A percentile compares a stretch with the other conserved stretches of the same genome.
phyloP scores from a whole-genome alignment of 2,113 vertebrate species.

The Pluvianellus socialis region DNA sequence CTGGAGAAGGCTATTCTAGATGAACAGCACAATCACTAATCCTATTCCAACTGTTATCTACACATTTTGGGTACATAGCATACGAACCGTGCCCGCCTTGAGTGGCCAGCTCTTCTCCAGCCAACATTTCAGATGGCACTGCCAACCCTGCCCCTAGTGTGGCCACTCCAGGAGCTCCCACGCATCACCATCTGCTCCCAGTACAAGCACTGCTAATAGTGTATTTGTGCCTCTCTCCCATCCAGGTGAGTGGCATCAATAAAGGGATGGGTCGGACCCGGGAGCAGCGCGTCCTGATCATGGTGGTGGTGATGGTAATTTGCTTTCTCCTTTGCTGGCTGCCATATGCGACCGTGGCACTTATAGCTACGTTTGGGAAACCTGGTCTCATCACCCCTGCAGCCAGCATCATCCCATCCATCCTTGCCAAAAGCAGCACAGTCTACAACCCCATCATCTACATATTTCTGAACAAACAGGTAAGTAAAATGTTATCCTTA shows the following conservation, averaged over 20 bases:
- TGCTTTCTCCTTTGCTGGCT: slow-evolving; percentile 84
- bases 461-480: slow-evolving; percentile 82
- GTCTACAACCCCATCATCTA: slow-evolving; percentile 81
- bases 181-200: neutral
- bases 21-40: neutral
- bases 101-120: neutral
- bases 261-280: neutral
- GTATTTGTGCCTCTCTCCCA: neutral
- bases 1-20: neutral
- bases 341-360: slow-evolving; percentile 74
- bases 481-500: neutral
- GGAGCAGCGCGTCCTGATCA: slow-evolving; percentile 73
- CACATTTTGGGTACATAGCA: neutral
- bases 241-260: slow-evolving; percentile 47
- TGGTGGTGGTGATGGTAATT: slow-evolving; percentile 78
- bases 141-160: neutral
- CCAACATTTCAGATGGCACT: neutral
- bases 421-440: slow-evolving; percentile 81
- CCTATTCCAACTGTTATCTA: neutral
- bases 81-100: neutral
- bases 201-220: neutral
- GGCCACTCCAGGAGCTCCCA: neutral
- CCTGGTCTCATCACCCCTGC: slow-evolving; percentile 67
- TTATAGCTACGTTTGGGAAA: slow-evolving; percentile 75
- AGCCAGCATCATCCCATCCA: slow-evolving; percentile 74